A percentile compares a stretch with the other conserved stretches of the same genome.
Evolutionary conservation across 2,888 invertebrate species (phyloP).

Genomic region (Cistogaster globosa): DNA sequence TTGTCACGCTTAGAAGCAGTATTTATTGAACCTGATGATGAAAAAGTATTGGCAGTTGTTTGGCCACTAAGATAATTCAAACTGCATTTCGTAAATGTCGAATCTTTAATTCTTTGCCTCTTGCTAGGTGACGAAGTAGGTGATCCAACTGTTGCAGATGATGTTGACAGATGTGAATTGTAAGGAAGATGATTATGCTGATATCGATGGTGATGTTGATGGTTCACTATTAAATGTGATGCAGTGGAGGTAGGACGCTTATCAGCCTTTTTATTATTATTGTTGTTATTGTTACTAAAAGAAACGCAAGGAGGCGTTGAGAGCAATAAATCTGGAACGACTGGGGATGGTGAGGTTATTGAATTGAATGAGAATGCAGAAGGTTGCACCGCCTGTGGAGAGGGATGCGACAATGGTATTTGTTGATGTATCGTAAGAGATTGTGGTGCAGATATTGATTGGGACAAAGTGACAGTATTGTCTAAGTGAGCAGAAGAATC

Average conservation of each 20-base stretch:
- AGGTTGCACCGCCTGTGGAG: slow-evolving; percentile 77
- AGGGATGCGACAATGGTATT: slow-evolving; percentile 73
- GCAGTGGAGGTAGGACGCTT: slow-evolving; percentile 73
- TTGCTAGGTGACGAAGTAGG: slow-evolving; percentile 81
- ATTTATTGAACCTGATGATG: slow-evolving; percentile 57
- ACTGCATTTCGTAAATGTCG: slow-evolving; percentile 44
- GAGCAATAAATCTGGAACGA: slow-evolving; percentile 81
- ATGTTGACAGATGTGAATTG: slow-evolving; percentile 55
- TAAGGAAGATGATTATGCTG: slow-evolving; percentile 74
- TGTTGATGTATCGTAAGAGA: slow-evolving; percentile 71
- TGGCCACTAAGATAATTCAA: slow-evolving; percentile 45
- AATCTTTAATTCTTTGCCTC: slow-evolving; percentile 77
- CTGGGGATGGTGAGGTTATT: slow-evolving; percentile 82
- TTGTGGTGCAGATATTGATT: slow-evolving; percentile 47
- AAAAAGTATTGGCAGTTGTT: slow-evolving; percentile 26
- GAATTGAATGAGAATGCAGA: slow-evolving; percentile 81
- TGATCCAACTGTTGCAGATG: slow-evolving; percentile 72
- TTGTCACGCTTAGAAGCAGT: slow-evolving; percentile 69
- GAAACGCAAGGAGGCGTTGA: slow-evolving; percentile 80
- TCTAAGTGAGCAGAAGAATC: slow-evolving; percentile 58
- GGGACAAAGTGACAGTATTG: slow-evolving; percentile 75
- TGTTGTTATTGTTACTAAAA: slow-evolving; percentile 70
- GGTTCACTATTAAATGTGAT: slow-evolving; percentile 66
- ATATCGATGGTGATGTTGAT: slow-evolving; percentile 71
- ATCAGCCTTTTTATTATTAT: slow-evolving; percentile 74